Conservation (phyloP, 2,113 vertebrate genomes). For the Sinocyclocheilus rhinocerous region DNA sequence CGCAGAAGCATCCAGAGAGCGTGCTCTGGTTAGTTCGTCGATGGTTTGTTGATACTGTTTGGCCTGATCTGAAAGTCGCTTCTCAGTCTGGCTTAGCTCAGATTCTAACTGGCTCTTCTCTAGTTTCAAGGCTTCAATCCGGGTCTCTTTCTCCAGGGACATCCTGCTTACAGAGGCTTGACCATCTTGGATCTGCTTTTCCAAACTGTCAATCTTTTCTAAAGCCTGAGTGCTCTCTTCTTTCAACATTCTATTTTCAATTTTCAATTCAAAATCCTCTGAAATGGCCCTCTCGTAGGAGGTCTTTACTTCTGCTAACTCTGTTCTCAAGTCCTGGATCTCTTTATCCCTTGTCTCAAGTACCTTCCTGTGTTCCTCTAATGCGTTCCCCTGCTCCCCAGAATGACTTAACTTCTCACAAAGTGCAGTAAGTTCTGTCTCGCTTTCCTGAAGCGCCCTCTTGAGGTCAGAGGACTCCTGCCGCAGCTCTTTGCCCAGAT, state of each 20-base stretch:
- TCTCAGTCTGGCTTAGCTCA: slow-evolving; percentile 79
- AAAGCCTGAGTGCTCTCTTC: slow-evolving; percentile 55
- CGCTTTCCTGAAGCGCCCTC: slow-evolving; percentile 75
- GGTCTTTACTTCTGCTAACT: slow-evolving; percentile 76
- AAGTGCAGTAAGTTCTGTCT: slow-evolving; percentile 73
- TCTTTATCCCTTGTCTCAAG: slow-evolving; percentile 76
- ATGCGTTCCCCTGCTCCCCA: slow-evolving; percentile 55
- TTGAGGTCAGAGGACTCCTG: slow-evolving; percentile 77
- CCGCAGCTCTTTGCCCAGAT: slow-evolving; percentile 69
- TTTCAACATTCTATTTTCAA: slow-evolving; percentile 81
- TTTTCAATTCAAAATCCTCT: slow-evolving; percentile 80
- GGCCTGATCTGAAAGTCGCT: slow-evolving; percentile 76
- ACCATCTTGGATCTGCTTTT: slow-evolving; percentile 77
- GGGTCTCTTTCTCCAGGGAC: slow-evolving; percentile 80
- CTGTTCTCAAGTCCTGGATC: slow-evolving; percentile 74
- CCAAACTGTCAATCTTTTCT: slow-evolving; percentile 70
- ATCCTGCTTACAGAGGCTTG: slow-evolving; percentile 72
- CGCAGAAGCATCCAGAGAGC: slow-evolving; percentile 77
- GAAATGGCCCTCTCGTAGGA: slow-evolving; percentile 77
- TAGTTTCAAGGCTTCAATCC: slow-evolving; percentile 82
- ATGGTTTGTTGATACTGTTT: slow-evolving; percentile 83
- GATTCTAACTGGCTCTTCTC: slow-evolving; percentile 84
- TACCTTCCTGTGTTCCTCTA: slow-evolving; percentile 57
- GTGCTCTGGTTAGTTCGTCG: slow-evolving; percentile 77
- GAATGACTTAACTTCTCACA: slow-evolving; percentile 67